Conservation (phyloP, 2,888 invertebrate species). For the Meandrusa payeni region DNA sequence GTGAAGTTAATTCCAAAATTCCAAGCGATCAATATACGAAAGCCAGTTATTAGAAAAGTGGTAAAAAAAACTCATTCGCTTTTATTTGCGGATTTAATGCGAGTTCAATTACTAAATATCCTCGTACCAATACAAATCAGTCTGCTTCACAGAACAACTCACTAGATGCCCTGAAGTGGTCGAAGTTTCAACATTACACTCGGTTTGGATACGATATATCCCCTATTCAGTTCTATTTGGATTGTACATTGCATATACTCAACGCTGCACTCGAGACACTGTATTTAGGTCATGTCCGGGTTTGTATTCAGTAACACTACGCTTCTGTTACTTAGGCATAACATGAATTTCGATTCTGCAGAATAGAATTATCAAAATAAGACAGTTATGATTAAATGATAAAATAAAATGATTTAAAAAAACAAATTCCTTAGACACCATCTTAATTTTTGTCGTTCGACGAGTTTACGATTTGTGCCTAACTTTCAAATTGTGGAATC, state of each 20-base stretch:
- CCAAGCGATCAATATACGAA: too few species aligned
- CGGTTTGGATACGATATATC: background rate
- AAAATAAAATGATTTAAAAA: too few species aligned
- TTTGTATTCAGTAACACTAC: background rate
- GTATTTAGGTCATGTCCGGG: background rate
- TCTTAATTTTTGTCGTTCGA: too few species aligned
- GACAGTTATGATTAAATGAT: too few species aligned
- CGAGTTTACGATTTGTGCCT: too few species aligned
- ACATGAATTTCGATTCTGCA: background rate
- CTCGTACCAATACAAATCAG: background rate
- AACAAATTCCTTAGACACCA: too few species aligned
- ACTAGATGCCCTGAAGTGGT: background rate
- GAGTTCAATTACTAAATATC: too few species aligned
- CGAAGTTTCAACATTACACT: conserved; percentile 6
- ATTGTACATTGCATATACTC: conserved; percentile 2
- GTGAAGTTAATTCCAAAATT: too few species aligned
- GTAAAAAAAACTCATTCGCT: background rate
- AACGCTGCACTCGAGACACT: background rate
- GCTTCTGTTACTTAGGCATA: background rate
- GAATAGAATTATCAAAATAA: too few species aligned
- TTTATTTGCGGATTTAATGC: background rate
- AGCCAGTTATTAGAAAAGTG: too few species aligned
- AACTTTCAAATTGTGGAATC: too few species aligned
- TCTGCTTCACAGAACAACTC: conserved; percentile 1
- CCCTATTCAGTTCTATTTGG: background rate